Base-by-base conservation (phyloP, 1,140 invertebrate species). In the Megathymus violae region DNA sequence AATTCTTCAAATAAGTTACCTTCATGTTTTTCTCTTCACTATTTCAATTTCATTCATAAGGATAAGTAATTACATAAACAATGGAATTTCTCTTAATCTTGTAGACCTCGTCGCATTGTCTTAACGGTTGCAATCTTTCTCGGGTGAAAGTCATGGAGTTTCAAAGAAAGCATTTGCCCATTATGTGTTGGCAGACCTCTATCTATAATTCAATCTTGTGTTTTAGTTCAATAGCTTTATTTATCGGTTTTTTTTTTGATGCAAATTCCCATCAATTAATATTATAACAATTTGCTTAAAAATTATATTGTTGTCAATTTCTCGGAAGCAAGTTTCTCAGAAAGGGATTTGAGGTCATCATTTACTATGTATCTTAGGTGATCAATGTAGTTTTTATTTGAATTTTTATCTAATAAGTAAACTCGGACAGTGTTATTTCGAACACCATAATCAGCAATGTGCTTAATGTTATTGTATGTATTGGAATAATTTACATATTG, bases 191-290 rank as follows among this genome's bases (percentile, higher is more conserved):
- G 13, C 14, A 34, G 16, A n/a, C 4, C 13, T 47, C 50, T 52
- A 52, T 52, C 50, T 52, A 52, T 52, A 52, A 40, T 52, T 52
- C 13, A 40, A 52, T 52, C 50, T 52, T 52, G 31, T 38, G 7
- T 52, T 13, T 14, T 9, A 22, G 13, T 27, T 47, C 44, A 47
- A 25, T 47, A 27, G 22, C 11, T 47, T n/a, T 14, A 47, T 27
- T 47, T 19, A 27, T 47, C 44, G 2, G 2, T 1, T 1, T 7
- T 31, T 31, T 7, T 31, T 7, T 31, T 31, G 5, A 7, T 31
- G 27, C 27, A 9, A 7, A 1, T 31, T 31, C 9, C 7, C 7
- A 7, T 31, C 9, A 31, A 31, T 31, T 31, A 31, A 4, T 5
- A 5, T 22, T 5, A 7, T 31, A 7, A 31, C 27, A 1, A 31